Evolutionary conservation across 1,140 invertebrate genomes (phyloP).

Genomic region (Ctenoplectra terminalis): DNA sequence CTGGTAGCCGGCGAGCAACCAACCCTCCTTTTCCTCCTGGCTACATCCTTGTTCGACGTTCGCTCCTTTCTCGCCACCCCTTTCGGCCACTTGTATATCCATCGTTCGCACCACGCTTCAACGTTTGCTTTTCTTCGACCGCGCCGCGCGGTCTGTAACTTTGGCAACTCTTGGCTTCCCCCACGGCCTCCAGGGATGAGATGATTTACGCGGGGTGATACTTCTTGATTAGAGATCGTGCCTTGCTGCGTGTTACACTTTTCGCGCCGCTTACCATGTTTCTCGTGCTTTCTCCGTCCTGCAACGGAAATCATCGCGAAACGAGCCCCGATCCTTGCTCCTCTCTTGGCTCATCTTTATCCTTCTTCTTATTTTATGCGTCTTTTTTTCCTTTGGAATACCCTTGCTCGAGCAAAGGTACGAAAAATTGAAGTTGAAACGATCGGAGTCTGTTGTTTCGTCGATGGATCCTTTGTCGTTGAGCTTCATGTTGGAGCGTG

Average conservation of each 20-base stretch:
- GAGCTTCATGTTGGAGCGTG: background rate
- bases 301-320: conserved; percentile 3
- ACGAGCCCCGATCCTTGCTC: background rate
- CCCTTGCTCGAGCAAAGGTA: no score
- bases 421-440: background rate
- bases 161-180: conserved; percentile 18
- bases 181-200: conserved; percentile 5
- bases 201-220: conserved; percentile 50
- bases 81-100: conserved; percentile 40
- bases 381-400: no score
- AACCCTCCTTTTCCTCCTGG: background rate
- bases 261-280: conserved; percentile 15
- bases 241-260: conserved; percentile 22
- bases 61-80: background rate
- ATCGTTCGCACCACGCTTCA: conserved; percentile 38
- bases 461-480: no score
- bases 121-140: conserved; percentile 42
- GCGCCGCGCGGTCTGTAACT: conserved; percentile 31
- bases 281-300: background rate
- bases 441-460: background rate
- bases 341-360: background rate
- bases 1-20: background rate
- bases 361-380: background rate
- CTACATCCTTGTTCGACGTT: background rate
- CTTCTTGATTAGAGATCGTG: conserved; percentile 51